These are phyloP conservation scores for Laupala kohalensis DNA, from an alignment of 1,140 invertebrate species.

Conservation along the genomic window DNA sequence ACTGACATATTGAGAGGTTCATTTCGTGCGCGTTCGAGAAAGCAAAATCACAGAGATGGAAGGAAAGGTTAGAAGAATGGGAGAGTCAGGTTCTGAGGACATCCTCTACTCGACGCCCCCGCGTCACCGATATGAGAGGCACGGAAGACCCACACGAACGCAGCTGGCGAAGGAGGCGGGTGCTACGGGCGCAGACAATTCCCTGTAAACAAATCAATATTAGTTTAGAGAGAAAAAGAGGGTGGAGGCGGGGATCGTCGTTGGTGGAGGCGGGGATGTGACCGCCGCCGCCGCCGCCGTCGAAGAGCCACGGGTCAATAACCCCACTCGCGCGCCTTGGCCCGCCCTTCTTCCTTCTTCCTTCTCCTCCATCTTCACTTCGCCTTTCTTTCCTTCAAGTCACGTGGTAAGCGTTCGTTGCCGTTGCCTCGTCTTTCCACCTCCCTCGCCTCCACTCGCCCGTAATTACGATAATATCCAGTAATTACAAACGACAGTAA, in stretches of 20 bases:
- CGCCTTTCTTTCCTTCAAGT: no score
- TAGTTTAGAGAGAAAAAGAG: background rate
- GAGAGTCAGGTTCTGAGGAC: no score
- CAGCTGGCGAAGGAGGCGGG: background rate
- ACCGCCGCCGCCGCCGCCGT: no score
- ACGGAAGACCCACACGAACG: no score
- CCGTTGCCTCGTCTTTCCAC: no score
- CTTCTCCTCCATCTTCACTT: background rate
- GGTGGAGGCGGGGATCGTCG: no score
- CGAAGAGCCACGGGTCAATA: background rate
- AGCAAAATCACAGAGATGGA: no score
- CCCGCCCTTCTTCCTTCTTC: background rate
- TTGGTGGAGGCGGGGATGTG: background rate
- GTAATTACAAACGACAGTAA: slow-evolving; percentile 16
- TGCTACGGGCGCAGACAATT: background rate
- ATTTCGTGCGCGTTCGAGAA: no score
- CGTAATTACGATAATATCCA: slow-evolving; percentile 16
- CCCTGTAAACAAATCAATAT: background rate
- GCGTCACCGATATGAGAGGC: background rate
- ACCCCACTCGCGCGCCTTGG: background rate
- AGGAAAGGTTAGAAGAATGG: no score
- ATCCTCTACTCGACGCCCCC: background rate
- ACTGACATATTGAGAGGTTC: no score
- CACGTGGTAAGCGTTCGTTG: no score
- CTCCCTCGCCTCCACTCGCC: background rate